Conservation (phyloP, 2,888 invertebrate genomes). For the Plebejus argus region DNA sequence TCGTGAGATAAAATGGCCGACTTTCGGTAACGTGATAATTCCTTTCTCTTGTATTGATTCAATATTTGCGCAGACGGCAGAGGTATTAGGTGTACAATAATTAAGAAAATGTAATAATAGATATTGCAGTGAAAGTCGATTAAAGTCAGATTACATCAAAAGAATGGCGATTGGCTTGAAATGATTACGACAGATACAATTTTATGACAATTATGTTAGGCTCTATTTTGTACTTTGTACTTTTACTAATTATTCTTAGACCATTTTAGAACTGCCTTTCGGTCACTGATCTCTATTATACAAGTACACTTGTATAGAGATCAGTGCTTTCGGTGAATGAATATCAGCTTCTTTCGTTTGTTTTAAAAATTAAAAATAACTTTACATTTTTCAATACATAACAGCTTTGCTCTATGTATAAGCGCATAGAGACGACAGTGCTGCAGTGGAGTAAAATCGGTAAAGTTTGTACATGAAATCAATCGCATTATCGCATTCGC, state of each 20-base stretch:
- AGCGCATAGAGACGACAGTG: no score
- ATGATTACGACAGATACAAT: neutral
- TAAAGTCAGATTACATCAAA: conserved; percentile 16
- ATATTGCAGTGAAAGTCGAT: conserved; percentile 23
- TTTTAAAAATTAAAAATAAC: no score
- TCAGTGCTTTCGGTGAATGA: no score
- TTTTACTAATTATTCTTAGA: neutral
- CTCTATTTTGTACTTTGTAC: neutral
- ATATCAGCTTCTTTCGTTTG: no score
- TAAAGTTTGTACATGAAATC: no score
- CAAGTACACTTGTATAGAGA: no score
- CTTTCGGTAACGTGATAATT: conserved; percentile 23
- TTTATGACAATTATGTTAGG: neutral
- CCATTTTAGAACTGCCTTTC: no score
- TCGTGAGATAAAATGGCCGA: conserved; percentile 34
- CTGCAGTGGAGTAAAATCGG: no score
- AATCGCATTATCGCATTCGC: no score
- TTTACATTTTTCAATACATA: no score
- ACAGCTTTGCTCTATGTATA: no score
- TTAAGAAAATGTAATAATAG: neutral
- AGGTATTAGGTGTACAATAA: neutral
- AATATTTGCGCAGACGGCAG: conserved; percentile 18
- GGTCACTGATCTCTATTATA: no score
- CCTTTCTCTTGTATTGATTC: conserved; percentile 20
- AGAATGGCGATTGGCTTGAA: conserved; percentile 7